phyloP scores from a whole-genome alignment of 2,888 invertebrate genomes.

The Thereva unica region DNA sequence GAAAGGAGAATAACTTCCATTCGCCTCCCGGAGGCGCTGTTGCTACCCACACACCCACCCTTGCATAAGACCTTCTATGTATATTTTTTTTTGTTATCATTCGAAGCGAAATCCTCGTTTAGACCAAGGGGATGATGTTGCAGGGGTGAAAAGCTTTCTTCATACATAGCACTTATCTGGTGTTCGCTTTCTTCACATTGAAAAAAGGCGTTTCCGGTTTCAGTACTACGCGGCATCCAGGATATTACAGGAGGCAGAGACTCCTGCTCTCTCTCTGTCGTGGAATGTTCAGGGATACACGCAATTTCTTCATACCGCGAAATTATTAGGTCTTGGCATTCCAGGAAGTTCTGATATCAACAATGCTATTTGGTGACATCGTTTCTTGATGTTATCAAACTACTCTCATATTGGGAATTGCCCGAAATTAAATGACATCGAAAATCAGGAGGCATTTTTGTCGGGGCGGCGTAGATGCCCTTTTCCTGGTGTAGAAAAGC shows the following conservation, averaged over 20 bases:
- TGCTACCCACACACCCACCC: too few species aligned
- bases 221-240: constrained; percentile 17
- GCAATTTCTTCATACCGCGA: neutral
- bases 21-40: constrained; percentile 8
- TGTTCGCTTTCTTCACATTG: constrained; percentile 31
- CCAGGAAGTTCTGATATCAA: constrained; percentile 25
- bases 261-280: too few species aligned
- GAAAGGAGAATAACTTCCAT: constrained; percentile 13
- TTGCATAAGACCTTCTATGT: too few species aligned
- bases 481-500: too few species aligned
- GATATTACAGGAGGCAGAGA: constrained; percentile 12
- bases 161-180: constrained; percentile 23
- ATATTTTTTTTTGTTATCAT: neutral
- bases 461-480: too few species aligned
- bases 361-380: constrained; percentile 3
- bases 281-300: neutral
- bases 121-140: neutral
- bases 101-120: neutral
- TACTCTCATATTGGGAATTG: too few species aligned
- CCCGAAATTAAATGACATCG: too few species aligned
- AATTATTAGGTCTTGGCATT: neutral
- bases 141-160: constrained; percentile 9
- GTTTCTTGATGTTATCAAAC: constrained; percentile 14
- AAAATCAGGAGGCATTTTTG: too few species aligned
- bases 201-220: constrained; percentile 35